Base-by-base conservation (phyloP, 2,797 vertebrate genomes). In the Erethizon dorsatum region DNA sequence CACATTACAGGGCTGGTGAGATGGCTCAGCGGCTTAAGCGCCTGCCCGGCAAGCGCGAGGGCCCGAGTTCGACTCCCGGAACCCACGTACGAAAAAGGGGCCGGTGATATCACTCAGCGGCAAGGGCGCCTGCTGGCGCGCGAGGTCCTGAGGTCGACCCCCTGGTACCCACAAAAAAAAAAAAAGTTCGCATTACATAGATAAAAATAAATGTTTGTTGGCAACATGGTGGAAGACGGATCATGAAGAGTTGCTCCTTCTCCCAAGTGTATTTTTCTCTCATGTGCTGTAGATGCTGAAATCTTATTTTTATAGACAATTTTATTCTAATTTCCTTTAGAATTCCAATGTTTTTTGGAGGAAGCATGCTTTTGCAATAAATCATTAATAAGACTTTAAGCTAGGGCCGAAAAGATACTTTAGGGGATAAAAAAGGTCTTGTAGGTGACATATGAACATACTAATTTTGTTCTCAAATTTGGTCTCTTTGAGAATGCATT, bases 261-360 rank as follows among this genome's bases (percentile, higher is more conserved):
- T 80, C 17, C 31, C 13, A 92, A 67, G 8, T 69, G 9, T 54
- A 3, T 93, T 96, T 87, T 26, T 79, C 54, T 92, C 2, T 80
- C 15, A 69, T 14, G 14, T 83, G 45, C 8, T 85, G 28, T 12
- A 59, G 61, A 88, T 71, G 45, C 37, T 73, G 26, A 90, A 86
- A 56, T 67, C 22, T 14, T 59, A 59, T 52, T 18, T 82, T 83
- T 71, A 83, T 7, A 56, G 26, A 59, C 4, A 57, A 75, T 96
- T 79, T 80, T 73, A 83, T 41, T 63, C 50, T 78, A 80, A 71
- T 17, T 0, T 47, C 14, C 37, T 83, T 93, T 71, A 91, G 77
- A 86, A 93, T 87, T 22, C 28, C 95, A 95, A 95, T 93, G 33
- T 1, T 79, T 4, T 45, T 95, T 73, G 47, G 5, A 78, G 18